Base-by-base conservation (phyloP, 2,888 invertebrate species). In the Ornithoptera alexandrae region DNA sequence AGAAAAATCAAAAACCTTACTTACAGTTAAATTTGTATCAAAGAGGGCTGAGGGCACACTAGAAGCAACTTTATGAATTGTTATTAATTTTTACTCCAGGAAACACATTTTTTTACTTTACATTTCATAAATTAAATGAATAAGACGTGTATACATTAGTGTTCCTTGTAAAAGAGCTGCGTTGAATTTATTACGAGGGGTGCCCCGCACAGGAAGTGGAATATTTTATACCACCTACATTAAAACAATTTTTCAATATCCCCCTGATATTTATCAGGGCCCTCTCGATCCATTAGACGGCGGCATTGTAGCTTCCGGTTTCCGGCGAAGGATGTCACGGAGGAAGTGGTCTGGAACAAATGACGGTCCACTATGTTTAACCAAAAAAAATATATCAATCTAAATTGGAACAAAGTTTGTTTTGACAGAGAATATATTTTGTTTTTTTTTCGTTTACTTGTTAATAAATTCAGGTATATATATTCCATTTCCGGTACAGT, bases 211-310 rank as follows among this genome's bases (percentile, higher is more conserved):
- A 53, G 30, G 6, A 58, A 30, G 10, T 36, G 36, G 46, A 56
- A 69, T 61, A 39, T 69, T 53, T 62, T 68, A 57, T 62, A 57
- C 66, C 57, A 24, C 65, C 57, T 59, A 68, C 68, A 66, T 70
- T 68, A 68, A 68, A 69, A 66, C 62, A 67, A 73, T 71, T 69
- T 70, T 72, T 72, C 72, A 70, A 68, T 71, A 73, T 74, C 72
- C 68, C 66, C 62, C 65, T 69, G 75, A 71, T 73, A 76, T 73
- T 68, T 73, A 73, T 71, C 70, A 69, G 68, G 70, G 67, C 71
- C 68, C 71, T 73, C 68, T 67, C 74, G 73, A 78, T 77, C 81
- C 81, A 79, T 81, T 81, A 81, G 79, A 68, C 76, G 74, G 72
- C 72, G 72, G 75, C 68, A 70, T 72, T 65, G 71, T 67, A 64